Conservation (phyloP, 2,113 vertebrate species). For the Bostrychus sinensis region DNA sequence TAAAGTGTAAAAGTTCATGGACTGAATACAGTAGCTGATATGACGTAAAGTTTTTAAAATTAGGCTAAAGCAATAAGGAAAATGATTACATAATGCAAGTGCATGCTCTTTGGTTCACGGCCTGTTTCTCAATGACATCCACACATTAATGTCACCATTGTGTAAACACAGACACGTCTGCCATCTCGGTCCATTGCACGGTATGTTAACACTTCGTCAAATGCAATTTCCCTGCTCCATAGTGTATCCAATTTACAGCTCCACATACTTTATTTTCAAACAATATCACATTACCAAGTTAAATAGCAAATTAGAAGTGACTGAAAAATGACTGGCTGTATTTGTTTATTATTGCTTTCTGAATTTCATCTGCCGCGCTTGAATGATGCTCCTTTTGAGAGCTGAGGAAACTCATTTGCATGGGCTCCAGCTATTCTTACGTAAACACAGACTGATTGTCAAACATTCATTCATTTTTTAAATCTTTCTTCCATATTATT, state of each 20-base stretch:
- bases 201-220: conserved; percentile 35
- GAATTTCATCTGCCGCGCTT: conserved; percentile 51
- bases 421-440: conserved; percentile 22
- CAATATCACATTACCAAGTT: conserved; percentile 23
- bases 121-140: conserved; percentile 17
- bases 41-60: not conserved
- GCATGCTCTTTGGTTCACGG: conserved; percentile 1
- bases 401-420: conserved; percentile 24
- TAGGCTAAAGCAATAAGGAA: not conserved
- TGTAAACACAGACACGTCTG: conserved; percentile 16
- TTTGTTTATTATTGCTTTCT: conserved; percentile 46
- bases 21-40: no score
- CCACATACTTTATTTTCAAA: conserved; percentile 43
- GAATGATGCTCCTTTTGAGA: conserved; percentile 44
- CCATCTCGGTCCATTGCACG: conserved; percentile 19
- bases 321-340: conserved; percentile 14
- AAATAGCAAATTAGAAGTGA: conserved; percentile 52
- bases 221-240: conserved; percentile 11
- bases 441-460: conserved; percentile 14
- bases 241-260: conserved; percentile 47
- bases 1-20: no score
- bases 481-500: conserved; percentile 1
- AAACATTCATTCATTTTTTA: no score
- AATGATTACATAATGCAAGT: conserved; percentile 1
- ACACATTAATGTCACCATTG: conserved; percentile 12